Conservation (phyloP, 2,888 invertebrate genomes). For the Clostera curtula region DNA sequence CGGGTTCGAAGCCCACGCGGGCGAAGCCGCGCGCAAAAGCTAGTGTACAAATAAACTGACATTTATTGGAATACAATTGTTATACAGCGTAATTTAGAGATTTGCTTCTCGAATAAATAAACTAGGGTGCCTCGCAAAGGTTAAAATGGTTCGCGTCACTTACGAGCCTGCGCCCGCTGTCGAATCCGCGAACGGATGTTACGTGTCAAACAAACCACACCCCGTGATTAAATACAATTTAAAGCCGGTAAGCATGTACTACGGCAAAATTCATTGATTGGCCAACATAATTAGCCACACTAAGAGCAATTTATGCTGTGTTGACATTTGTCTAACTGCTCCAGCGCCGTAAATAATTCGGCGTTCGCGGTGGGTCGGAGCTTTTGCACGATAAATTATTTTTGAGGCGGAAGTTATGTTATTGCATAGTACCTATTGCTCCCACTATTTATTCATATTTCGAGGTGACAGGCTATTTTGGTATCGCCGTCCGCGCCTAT, state of each 20-base stretch:
- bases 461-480: conserved; percentile 52
- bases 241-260: not conserved
- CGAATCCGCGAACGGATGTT: no score
- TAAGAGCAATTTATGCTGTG: conserved; percentile 5
- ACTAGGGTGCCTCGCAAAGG: no score
- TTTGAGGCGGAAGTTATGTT: conserved; percentile 25
- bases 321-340: conserved; percentile 11
- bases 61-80: no score
- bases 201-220: no score
- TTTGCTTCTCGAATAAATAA: no score
- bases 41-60: no score
- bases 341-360: conserved; percentile 11
- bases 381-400: conserved; percentile 17
- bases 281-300: conserved; percentile 4
- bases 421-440: conserved; percentile 30
- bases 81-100: no score
- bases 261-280: conserved; percentile 6
- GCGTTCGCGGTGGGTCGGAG: conserved; percentile 14
- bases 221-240: no score
- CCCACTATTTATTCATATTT: conserved; percentile 43
- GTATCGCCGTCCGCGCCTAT: conserved; percentile 22
- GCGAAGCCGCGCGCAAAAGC: no score
- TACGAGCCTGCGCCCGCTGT: no score
- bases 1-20: no score
- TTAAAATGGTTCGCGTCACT: no score